These are phyloP conservation scores for Microplitis demolitor DNA, from an alignment of 1,140 invertebrate species.

Conservation along the genomic window DNA sequence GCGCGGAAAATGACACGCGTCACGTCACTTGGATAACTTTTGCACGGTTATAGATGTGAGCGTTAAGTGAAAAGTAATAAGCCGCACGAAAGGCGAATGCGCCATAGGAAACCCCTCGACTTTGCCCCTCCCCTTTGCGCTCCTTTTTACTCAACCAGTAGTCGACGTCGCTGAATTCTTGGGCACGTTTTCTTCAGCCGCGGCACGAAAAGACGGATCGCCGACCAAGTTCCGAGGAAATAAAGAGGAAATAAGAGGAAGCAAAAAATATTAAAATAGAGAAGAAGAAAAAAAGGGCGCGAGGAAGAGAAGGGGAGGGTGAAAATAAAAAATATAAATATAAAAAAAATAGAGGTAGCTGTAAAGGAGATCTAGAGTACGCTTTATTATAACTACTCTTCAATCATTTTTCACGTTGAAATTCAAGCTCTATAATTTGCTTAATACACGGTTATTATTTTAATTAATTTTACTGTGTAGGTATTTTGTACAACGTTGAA, in stretches of 20 bases:
- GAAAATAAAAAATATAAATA: neutral
- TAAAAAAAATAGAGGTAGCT: neutral
- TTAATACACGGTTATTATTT: too few species aligned
- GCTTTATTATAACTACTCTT: conserved; percentile 8
- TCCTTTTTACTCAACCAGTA: neutral
- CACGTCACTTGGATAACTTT: conserved; percentile 21
- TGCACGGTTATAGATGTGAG: conserved; percentile 18
- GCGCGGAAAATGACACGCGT: conserved; percentile 18
- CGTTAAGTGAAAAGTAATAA: conserved; percentile 23
- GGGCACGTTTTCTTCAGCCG: conserved; percentile 1
- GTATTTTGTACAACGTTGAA: too few species aligned
- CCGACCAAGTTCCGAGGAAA: neutral
- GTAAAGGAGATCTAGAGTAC: neutral
- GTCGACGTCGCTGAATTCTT: neutral
- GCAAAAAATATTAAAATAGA: neutral
- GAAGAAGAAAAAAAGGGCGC: neutral
- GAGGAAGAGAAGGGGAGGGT: neutral
- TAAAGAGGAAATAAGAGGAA: neutral
- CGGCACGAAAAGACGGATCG: conserved; percentile 16
- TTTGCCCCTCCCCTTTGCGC: neutral
- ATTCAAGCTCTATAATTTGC: neutral
- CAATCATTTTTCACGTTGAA: neutral
- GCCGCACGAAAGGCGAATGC: conserved; percentile 21
- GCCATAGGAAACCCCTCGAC: conserved; percentile 5
- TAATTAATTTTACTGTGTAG: too few species aligned